These are phyloP conservation scores for Samia ricini DNA, from an alignment of 1,140 invertebrate genomes.

Conservation along the genomic window DNA sequence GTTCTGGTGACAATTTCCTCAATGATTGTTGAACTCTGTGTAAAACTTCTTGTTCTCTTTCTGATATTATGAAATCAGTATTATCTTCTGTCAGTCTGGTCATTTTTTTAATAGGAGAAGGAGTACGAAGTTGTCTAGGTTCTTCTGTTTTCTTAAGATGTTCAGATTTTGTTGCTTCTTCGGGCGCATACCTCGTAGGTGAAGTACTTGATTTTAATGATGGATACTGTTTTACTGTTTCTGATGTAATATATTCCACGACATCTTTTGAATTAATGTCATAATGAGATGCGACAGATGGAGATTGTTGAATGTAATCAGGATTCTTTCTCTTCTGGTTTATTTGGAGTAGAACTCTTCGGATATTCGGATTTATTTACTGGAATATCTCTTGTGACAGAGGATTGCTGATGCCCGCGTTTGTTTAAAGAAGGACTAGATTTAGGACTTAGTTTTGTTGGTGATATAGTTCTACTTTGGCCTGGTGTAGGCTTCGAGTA, in stretches of 20 bases:
- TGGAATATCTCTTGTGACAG: constrained; percentile 1
- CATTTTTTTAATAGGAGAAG: constrained; percentile 35
- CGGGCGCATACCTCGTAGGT: constrained; percentile 9
- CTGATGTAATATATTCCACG: constrained; percentile 6
- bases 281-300: constrained; percentile 15
- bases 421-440: background rate
- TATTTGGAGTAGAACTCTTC: background rate
- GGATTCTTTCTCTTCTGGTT: constrained; percentile 11
- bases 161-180: constrained; percentile 8
- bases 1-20: constrained; percentile 53
- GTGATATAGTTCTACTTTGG: background rate
- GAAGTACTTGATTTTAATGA: constrained; percentile 12
- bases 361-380: background rate
- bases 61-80: constrained; percentile 41
- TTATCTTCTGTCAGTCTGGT: constrained; percentile 23
- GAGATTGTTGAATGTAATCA: constrained; percentile 16
- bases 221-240: background rate
- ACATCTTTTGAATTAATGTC: constrained; percentile 12
- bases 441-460: background rate
- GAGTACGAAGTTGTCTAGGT: constrained; percentile 25
- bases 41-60: constrained; percentile 58
- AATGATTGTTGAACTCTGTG: constrained; percentile 56
- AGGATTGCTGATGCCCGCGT: background rate
- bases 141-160: constrained; percentile 10
- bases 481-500: background rate